Conservation (phyloP, 2,888 invertebrate species). For the Trimorus sp. region DNA sequence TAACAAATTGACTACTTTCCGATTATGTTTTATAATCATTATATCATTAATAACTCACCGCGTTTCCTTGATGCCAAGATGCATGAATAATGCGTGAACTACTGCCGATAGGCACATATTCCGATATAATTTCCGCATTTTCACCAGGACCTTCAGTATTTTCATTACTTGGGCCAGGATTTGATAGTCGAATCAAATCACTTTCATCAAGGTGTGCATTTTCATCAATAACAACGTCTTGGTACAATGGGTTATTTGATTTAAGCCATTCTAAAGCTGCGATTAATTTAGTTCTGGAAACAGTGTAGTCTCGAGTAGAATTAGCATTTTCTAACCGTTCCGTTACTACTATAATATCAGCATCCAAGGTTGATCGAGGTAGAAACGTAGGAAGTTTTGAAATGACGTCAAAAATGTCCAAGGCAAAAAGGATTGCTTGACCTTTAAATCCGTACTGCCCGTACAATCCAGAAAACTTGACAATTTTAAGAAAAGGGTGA, state of each 20-base stretch:
- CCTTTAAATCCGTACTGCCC: constrained; percentile 35
- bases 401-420: constrained; percentile 26
- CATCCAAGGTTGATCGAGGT: constrained; percentile 21
- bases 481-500: constrained; percentile 22
- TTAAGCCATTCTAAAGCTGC: constrained; percentile 27
- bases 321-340: constrained; percentile 29
- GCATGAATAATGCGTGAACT: constrained; percentile 25
- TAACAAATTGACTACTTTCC: constrained; percentile 7
- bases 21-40: constrained; percentile 3
- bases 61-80: constrained; percentile 30
- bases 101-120: constrained; percentile 5
- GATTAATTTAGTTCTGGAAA: constrained; percentile 18
- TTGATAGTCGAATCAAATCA: constrained; percentile 24
- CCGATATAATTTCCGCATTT: constrained; percentile 9
- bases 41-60: constrained; percentile 13
- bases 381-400: constrained; percentile 16
- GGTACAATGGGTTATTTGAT: constrained; percentile 18
- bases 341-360: constrained; percentile 22
- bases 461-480: constrained; percentile 33
- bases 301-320: constrained; percentile 15
- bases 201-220: constrained; percentile 18
- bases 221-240: constrained; percentile 23
- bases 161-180: neutral
- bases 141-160: neutral
- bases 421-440: constrained; percentile 33